Conservation (phyloP, 2,888 invertebrate species). For the Atherix ibis region DNA sequence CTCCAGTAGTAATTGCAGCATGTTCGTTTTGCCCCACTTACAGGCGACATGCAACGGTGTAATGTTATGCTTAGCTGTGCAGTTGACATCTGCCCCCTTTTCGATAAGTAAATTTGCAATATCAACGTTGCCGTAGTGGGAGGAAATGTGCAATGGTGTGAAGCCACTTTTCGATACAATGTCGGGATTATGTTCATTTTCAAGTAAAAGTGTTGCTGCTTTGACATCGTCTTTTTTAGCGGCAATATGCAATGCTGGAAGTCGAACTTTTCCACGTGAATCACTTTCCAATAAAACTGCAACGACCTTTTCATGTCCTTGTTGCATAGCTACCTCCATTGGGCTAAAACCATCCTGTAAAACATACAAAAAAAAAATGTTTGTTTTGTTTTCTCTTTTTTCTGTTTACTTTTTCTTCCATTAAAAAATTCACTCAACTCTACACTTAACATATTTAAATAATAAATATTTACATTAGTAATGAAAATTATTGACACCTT, state of each 20-base stretch:
- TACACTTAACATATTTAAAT: too few species aligned
- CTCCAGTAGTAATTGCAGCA: conserved; percentile 77
- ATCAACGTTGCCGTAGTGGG: conserved; percentile 95
- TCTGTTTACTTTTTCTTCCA: too few species aligned
- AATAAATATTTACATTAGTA: too few species aligned
- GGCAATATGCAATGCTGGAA: conserved; percentile 95
- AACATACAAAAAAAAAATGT: conserved; percentile 15
- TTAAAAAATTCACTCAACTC: too few species aligned
- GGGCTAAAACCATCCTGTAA: conserved; percentile 91
- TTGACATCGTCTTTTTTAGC: conserved; percentile 98
- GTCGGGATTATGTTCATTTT: conserved; percentile 94
- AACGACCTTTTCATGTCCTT: conserved; percentile 93
- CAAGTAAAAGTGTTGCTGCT: conserved; percentile 79
- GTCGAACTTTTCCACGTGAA: conserved; percentile 83
- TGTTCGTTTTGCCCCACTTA: conserved; percentile 95
- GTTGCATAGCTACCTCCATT: conserved; percentile 97
- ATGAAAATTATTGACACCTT: too few species aligned
- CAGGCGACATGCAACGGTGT: conserved; percentile 97
- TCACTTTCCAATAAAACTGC: conserved; percentile 92
- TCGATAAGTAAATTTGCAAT: conserved; percentile 79
- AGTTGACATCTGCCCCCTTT: conserved; percentile 89
- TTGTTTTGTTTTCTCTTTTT: neutral
- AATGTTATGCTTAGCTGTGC: conserved; percentile 92
- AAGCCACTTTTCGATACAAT: conserved; percentile 95
- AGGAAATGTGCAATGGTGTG: conserved; percentile 94